Evolutionary conservation across 2,888 invertebrate genomes (phyloP), one percentile per base, ranked within the genome.

Genomic region (Tridacna gigas): DNA sequence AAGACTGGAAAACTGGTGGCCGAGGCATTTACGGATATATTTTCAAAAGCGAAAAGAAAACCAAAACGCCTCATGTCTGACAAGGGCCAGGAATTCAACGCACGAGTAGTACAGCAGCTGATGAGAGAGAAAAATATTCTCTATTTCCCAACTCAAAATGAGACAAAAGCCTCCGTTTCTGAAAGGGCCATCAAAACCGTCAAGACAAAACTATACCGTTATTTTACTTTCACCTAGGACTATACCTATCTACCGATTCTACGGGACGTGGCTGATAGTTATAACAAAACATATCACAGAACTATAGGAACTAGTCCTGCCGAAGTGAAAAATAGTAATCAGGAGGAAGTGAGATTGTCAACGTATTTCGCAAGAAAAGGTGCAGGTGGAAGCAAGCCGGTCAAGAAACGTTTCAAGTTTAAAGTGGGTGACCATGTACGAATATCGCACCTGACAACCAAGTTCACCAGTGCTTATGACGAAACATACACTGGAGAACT

Each of bases 291-390:
- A 11, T 86, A 77, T 77, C 89, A 90, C 65, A 83, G 87, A 74
- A 89, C 89, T 0, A 90, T 89, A 15, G 87, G 81, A 28, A 83
- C 83, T 78, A 63, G 84, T 48, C 86, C 87, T 0, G 74, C 67
- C 5, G n/a, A 82, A 28, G 88, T 86, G 2, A 83, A 79, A 25
- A 73, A 77, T 47, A 37, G 15, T 48, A 84, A 88, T 26, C 51
- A 80, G 22, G 79, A 82, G 45, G 84, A 84, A 79, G 81, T 81
- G 15, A 61, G 80, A 71, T 28, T 81, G n/a, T 63, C 81, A 20
- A 84, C 84, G 0, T 81, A 84, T 22, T 78, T 81, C 37, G 61
- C 77, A 26, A 28, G 26, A 26, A 9, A 37, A 37, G 37, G 37
- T 37, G 37, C 9, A 66, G 74, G 77, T 25, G 26, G 75, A 25